Evolutionary conservation across 2,113 vertebrate species (phyloP), one percentile per base, ranked within the genome.

Genomic region (Saguinus imperator): DNA sequence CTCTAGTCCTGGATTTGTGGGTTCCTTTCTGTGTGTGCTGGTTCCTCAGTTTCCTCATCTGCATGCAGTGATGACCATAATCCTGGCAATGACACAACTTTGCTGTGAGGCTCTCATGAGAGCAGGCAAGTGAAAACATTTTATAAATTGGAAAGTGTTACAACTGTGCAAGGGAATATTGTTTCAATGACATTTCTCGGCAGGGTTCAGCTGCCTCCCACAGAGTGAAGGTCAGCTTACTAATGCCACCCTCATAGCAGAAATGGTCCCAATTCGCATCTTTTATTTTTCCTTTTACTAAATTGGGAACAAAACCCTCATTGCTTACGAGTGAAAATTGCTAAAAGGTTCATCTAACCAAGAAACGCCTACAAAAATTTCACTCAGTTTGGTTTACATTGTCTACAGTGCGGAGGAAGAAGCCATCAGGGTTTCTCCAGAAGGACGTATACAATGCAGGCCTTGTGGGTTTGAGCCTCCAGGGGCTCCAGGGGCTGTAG

Each of bases 251-350:
- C 45, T 96, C 29, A 18, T 21, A 27, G 91, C 81, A 83, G n/a
- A 87, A 88, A 91, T 87, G 57, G 66, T 86, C 85, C 40, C 40
- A 87, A 64, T 32, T 73, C 20, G 3, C 20, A 37, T 96, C 68
- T 96, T 92, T 57, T 68, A n/a, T 73, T 95, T 97, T 90, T 92
- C 50, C 82, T 81, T 96, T 92, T 64, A 23, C 84, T 92, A 92
- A 90, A 55, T 91, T 96, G 91, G 45, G 91, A 96, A 82, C 21
- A 94, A 94, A 93, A 58, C 25, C 6, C 27, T 95, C 66, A 48
- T 64, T 83, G 45, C n/a, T 93, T 68, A 20, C 64, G 66, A 89
- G 43, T 86, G 32, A 81, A 81, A 50, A 94, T 57, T 94, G 64
- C n/a, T 85, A 61, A 77, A 81, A 80, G n/a, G 21, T 84, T 14